Evolutionary conservation across 2,113 vertebrate species (phyloP).

Genomic region (Lepidiolamprologus cunningtoni): DNA sequence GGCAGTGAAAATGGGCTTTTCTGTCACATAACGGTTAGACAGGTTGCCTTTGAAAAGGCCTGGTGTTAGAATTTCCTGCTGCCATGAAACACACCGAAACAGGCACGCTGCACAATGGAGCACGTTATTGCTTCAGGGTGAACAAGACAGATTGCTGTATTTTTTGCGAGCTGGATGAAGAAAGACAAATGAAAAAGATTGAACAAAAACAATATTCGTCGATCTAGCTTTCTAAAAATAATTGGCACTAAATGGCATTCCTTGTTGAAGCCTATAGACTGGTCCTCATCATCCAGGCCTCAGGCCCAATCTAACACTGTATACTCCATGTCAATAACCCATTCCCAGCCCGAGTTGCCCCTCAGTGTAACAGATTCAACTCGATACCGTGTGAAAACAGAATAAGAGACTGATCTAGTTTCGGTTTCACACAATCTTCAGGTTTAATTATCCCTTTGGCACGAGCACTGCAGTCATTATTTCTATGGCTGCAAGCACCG

Average conservation of each 20-base stretch:
- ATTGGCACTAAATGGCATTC: conserved; percentile 3
- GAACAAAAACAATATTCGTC: not conserved
- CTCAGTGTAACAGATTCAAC: not conserved
- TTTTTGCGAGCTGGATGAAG: not conserved
- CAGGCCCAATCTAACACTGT: not conserved
- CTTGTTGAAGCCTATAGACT: not conserved
- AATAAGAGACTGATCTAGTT: not conserved
- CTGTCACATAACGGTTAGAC: not conserved
- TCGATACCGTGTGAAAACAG: not conserved
- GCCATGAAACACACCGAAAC: not conserved
- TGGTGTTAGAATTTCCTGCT: not conserved
- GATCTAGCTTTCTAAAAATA: not conserved
- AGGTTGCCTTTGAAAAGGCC: not conserved
- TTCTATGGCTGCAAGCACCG: not conserved
- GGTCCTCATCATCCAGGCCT: not conserved
- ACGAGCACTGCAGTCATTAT: not conserved
- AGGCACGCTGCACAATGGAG: not conserved
- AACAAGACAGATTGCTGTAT: not conserved
- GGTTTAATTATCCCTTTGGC: conserved; percentile 14
- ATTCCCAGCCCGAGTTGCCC: not conserved
- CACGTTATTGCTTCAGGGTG: not conserved
- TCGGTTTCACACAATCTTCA: not conserved
- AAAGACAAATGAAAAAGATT: not conserved
- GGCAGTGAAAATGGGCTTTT: conserved; percentile 10
- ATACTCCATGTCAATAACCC: not conserved